These are phyloP conservation scores for Bombycilla garrulus DNA, from an alignment of 2,113 vertebrate species.

Conservation along the genomic window DNA sequence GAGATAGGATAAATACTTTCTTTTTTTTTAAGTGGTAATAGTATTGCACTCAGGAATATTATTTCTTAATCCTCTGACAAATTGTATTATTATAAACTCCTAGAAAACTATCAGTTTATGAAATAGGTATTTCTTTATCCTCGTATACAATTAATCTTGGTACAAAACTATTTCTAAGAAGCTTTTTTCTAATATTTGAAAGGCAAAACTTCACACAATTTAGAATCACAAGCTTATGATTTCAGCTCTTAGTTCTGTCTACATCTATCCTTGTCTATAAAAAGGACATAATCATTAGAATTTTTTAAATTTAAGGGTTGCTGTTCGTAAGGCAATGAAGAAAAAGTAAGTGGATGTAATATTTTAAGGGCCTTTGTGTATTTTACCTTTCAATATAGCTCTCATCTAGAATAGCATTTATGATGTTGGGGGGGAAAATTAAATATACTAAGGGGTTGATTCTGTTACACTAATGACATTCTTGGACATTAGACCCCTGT, in stretches of 20 bases:
- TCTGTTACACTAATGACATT: neutral
- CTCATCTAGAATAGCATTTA: neutral
- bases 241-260: neutral
- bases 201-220: neutral
- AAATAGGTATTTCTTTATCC: neutral
- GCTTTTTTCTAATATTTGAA: neutral
- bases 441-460: neutral
- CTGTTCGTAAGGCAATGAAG: neutral
- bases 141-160: neutral
- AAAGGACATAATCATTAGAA: neutral
- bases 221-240: neutral
- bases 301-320: neutral
- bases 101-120: neutral
- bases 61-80: neutral
- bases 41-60: neutral
- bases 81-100: neutral
- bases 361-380: neutral
- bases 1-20: neutral
- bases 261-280: neutral
- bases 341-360: neutral
- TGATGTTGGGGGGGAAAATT: neutral
- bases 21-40: neutral
- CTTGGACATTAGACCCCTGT: neutral
- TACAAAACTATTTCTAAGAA: neutral
- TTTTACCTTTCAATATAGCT: neutral